phyloP scores from a whole-genome alignment of 2,113 vertebrate species.

The Sturnus vulgaris region DNA sequence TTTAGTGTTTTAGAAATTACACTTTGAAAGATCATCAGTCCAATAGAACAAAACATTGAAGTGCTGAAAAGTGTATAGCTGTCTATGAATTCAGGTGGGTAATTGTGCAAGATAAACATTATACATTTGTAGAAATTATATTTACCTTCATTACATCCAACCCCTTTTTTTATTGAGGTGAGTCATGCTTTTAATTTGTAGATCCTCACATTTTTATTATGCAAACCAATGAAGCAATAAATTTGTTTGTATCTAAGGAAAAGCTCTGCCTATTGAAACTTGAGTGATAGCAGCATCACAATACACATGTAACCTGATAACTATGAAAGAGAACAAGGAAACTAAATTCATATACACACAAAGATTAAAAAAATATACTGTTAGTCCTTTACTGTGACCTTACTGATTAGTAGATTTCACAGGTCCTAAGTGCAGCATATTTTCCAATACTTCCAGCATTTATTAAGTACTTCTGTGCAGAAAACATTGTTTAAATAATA shows the following conservation, averaged over 20 bases:
- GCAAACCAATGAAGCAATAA: conserved; percentile 65
- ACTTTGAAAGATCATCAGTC: not conserved
- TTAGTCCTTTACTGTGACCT: not conserved
- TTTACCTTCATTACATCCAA: conserved; percentile 28
- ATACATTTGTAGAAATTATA: conserved; percentile 26
- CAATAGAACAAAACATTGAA: not conserved
- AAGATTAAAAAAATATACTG: not conserved
- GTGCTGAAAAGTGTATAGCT: not conserved
- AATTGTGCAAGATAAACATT: conserved; percentile 54
- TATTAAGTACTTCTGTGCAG: not conserved
- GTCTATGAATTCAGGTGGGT: conserved; percentile 27
- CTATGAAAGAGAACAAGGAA: conserved; percentile 27
- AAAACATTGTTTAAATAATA: not conserved
- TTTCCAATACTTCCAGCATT: not conserved
- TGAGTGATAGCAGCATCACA: conserved; percentile 15
- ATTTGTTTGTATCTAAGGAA: conserved; percentile 61
- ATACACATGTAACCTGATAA: conserved; percentile 31
- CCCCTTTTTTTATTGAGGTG: not conserved
- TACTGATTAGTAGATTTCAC: not conserved
- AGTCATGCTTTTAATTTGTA: conserved; percentile 56
- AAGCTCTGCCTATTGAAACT: conserved; percentile 47
- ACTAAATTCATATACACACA: not conserved
- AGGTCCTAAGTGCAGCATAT: not conserved
- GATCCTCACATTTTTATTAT: conserved; percentile 64
- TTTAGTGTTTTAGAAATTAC: not conserved